Base-by-base conservation (phyloP, 2,888 invertebrate species). In the Drosophila phalerata region DNA sequence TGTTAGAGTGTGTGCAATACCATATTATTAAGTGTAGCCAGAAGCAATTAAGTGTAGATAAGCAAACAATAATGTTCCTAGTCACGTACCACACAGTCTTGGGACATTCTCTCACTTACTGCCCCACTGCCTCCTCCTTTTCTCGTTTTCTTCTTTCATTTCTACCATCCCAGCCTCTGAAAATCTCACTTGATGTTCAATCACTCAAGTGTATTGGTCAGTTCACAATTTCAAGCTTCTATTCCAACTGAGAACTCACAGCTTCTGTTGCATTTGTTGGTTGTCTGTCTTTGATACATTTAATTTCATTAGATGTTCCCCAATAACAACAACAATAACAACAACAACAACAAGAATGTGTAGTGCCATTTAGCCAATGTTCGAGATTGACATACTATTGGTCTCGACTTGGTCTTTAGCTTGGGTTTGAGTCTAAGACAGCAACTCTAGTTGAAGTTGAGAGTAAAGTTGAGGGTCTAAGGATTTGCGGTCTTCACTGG, bases 1-100 rank as follows among this genome's bases (percentile, higher is more conserved):
- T 53, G 40, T 65, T 34, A 64, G 66, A 56, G 17, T 67, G 62
- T 75, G 58, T 70, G 74, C 57, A 52, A 79, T 75, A 77, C 79
- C 83, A 81, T 87, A 84, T 90, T 91, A 90, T 90, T 91, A 90
- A 90, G 90, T 91, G 90, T 90, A 89, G 91, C 91, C 90, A 86
- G 81, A 85, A 90, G 90, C 91, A 91, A 91, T 91, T 91, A 90
- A 90, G 86, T 88, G 86, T 85, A 82, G 90, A 90, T 90, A 90
- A 91, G 89, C 89, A 88, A 89, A 89, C 90, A 90, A 89, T 90
- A 89, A 89, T 89, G 88, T 88, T 89, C 85, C 86, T 80, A 89
- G 88, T 89, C 88, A 89, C 88, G 88, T 89, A 88, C 82, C 76
- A 57, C 34, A 57, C 49, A 63, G 79, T 77, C 83, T 83, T 81